phyloP scores from a whole-genome alignment of 2,113 vertebrate species.

The Fukomys damarensis region DNA sequence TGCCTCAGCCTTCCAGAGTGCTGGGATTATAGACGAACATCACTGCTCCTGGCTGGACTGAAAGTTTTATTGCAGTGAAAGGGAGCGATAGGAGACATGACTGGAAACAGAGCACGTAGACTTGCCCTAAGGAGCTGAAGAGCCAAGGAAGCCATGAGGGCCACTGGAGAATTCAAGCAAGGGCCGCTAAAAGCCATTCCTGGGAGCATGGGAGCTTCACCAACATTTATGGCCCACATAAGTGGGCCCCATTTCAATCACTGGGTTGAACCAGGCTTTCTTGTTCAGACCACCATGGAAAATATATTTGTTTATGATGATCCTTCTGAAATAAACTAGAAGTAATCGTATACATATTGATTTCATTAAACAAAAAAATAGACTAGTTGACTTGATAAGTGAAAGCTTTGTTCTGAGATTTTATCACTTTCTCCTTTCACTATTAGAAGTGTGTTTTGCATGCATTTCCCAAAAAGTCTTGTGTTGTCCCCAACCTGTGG shows the following conservation, averaged over 20 bases:
- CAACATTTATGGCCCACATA: not conserved
- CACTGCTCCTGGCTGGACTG: not conserved
- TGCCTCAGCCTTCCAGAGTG: not conserved
- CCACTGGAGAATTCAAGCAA: not conserved
- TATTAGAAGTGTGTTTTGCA: too few species aligned
- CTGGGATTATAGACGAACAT: not conserved
- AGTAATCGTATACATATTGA: not conserved
- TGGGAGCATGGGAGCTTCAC: not conserved
- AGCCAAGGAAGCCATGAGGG: rapidly evolving
- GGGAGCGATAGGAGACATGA: too few species aligned
- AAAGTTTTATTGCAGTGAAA: not conserved
- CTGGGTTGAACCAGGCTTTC: not conserved
- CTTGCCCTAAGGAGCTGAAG: not conserved
- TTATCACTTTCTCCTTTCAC: not conserved
- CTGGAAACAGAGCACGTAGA: rapidly evolving
- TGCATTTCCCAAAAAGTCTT: too few species aligned
- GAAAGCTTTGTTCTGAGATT: not conserved
- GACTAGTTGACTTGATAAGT: not conserved
- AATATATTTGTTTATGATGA: not conserved
- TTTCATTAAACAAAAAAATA: not conserved
- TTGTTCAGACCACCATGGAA: not conserved
- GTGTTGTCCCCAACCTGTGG: not conserved
- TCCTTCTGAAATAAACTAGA: not conserved
- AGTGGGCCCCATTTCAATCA: not conserved
- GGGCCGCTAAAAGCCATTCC: not conserved